Evolutionary conservation across 1,140 invertebrate species (phyloP).

Genomic region (Cepaea nemoralis): DNA sequence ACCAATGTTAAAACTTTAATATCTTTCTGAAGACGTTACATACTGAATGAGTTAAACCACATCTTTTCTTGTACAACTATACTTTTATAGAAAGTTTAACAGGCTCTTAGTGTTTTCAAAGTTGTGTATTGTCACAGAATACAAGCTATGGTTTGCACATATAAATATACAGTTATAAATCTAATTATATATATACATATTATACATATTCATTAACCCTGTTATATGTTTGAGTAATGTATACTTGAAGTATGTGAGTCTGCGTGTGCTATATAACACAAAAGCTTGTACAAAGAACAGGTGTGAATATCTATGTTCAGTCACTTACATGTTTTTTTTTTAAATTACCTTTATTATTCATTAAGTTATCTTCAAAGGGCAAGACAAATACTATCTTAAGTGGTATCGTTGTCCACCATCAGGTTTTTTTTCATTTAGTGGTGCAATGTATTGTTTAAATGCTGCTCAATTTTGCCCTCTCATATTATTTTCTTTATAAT

Average conservation of each 20-base stretch:
- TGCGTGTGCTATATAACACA: background rate
- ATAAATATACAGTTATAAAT: conserved; percentile 21
- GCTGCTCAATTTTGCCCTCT: background rate
- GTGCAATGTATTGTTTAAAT: background rate
- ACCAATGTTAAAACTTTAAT: too few species aligned
- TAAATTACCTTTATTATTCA: background rate
- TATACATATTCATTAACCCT: conserved; percentile 30
- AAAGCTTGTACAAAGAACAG: background rate
- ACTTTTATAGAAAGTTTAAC: background rate
- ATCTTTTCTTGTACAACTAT: background rate
- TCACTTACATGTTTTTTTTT: background rate
- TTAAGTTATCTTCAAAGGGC: conserved; percentile 3
- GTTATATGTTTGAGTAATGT: background rate
- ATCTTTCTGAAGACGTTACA: too few species aligned
- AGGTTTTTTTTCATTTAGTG: background rate
- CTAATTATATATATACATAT: conserved; percentile 19
- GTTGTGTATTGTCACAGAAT: background rate
- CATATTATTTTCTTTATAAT: background rate
- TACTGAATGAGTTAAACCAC: too few species aligned
- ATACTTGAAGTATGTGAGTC: background rate
- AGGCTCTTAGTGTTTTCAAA: background rate
- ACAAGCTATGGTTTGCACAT: conserved; percentile 17
- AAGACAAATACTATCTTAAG: background rate
- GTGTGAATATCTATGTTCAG: conserved; percentile 16
- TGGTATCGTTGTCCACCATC: background rate